These are phyloP conservation scores for Garrulus glandarius DNA, from an alignment of 2,797 vertebrate genomes.

Conservation along the genomic window DNA sequence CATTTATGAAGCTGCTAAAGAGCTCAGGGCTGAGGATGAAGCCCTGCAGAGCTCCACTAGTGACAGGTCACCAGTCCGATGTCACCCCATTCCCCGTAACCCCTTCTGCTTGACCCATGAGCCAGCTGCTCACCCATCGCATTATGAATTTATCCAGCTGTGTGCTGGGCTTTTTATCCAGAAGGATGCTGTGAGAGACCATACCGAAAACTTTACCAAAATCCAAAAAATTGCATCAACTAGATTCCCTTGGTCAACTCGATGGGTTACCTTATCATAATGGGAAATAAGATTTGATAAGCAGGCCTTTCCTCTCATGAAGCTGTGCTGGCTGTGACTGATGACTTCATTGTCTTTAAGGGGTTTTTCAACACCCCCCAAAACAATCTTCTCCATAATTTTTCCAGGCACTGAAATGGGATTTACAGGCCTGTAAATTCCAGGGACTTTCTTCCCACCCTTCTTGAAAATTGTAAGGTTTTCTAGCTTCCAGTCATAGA, in stretches of 20 bases:
- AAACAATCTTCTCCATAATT: not conserved
- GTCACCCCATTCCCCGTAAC: too few relatives aligned
- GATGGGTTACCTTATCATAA: not conserved
- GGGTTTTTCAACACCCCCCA: not conserved
- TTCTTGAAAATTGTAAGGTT: not conserved
- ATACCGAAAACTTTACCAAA: not conserved
- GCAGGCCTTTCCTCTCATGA: not conserved
- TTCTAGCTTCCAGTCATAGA: not conserved
- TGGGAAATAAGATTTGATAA: not conserved
- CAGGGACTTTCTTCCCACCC: rapidly evolving
- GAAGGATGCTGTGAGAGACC: not conserved
- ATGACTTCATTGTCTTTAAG: not conserved
- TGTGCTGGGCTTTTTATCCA: not conserved
- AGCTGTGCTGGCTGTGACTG: not conserved
- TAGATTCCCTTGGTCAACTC: not conserved
- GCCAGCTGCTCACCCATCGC: rapidly evolving
- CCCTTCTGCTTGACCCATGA: rapidly evolving
- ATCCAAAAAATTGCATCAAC: not conserved
- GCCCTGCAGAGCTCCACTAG: not conserved
- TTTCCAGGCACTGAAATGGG: not conserved
- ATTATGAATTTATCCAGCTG: not conserved
- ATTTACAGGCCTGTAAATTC: not conserved
- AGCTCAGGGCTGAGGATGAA: not conserved
- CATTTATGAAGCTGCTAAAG: not conserved
- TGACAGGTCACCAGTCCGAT: not conserved